Evolutionary conservation across 2,888 invertebrate genomes (phyloP), one percentile per base, ranked within the genome.

Genomic region (Gymnosoma rotundatum): DNA sequence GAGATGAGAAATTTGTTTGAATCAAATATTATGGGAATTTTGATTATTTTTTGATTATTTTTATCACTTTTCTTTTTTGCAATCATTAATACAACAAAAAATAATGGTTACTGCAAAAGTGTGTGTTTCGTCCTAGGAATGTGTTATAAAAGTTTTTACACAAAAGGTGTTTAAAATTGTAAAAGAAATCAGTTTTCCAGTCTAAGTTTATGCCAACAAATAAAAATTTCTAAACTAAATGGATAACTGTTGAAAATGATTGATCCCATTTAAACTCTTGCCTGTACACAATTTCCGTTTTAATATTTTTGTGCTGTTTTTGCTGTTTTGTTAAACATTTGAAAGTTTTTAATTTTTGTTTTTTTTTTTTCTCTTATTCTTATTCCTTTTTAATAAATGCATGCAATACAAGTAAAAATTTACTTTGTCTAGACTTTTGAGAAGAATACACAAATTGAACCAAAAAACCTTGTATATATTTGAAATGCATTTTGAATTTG

Each of bases 341-440:
- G 8, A 42, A 60, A 69, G 45, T 52, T 72, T 50, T 66, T n/a
- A 8, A n/a, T 32, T 56, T 56, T 18, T 36, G 45, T 25, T n/a
- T 21, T 38, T 63, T 18, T 25, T n/a, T 21, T 38, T 63, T 18
- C 7, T n/a, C n/a, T n/a, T 4, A 32, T 32, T 32, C 5, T 42
- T 45, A 45, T 45, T 61, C 12, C 48, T 3, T 60, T 67, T 48
- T 70, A 64, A 50, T 54, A 69, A 50, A 20, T 21, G 16, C 12
- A 36, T 56, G 63, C 18, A 67, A 67, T 60, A 69, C 54, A 63
- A 67, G 20, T 20, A 21, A 70, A 78, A 75, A 72, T 79, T 75
- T 75, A 61, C 75, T 79, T 83, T 79, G 83, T 83, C 83, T 83
- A 83, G 83, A 83, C 83, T 83, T 75, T 69, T 76, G 18, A 52